Evolutionary conservation across 2,797 vertebrate genomes (phyloP), one percentile per base, ranked within the genome.

Genomic region (Passerculus sandwichensis): DNA sequence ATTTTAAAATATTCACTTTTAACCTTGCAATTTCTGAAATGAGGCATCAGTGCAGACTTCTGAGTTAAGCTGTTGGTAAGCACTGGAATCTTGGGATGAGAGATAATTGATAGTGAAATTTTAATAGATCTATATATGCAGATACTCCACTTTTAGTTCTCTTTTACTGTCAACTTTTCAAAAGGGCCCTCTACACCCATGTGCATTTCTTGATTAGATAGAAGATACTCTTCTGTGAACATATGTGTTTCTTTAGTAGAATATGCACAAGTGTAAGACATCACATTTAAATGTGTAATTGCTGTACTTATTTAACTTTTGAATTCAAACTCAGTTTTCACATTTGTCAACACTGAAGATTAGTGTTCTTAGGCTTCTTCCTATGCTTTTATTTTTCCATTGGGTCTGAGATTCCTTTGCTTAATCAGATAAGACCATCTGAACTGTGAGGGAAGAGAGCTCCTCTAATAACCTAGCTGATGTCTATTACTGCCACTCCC

Each of bases 1-100:
- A 19, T 96, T 94, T 97, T 96, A 94, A 96, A 94, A 96, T 96
- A 89, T 94, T 93, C 91, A 79, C 91, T 96, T 94, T 79, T 90
- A 94, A 94, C 71, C 51, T 85, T 96, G 53, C 70, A 67, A 64
- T 96, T 96, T 96, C 89, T 92, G 71, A 87, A 83, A 70, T 50
- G 57, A 95, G 80, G 74, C 91, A 69, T 84, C 88, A 57, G 72
- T 89, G 72, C 64, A 80, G 74, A 62, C 54, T 85, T 56, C 67
- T 27, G 60, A 96, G 64, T 90, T 88, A 85, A 93, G 56, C 71
- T 91, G 50, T 93, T 88, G 71, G 53, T 74, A 25, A 64, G 61
- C 59, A 82, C 50, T 84, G 77, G 59, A 88, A 79, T 76, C 91
- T 57, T 96, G 85, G 80, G 80, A 87, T 66, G 54, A 70, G 56